These are phyloP conservation scores for Cydia amplana DNA, from an alignment of 1,140 invertebrate species.

Conservation along the genomic window DNA sequence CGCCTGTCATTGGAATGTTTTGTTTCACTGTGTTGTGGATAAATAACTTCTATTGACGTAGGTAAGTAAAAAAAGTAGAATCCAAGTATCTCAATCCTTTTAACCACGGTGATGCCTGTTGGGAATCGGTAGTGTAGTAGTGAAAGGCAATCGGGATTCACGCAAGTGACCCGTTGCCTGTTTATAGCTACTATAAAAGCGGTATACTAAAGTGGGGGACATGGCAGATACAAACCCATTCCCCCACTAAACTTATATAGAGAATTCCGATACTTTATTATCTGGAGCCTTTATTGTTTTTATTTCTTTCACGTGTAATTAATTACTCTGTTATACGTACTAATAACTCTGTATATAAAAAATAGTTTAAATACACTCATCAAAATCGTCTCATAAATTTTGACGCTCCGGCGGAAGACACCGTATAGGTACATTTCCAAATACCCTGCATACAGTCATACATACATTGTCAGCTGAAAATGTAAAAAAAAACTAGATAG, in stretches of 20 bases:
- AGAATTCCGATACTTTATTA: constrained; percentile 27
- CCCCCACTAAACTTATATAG: constrained; percentile 16
- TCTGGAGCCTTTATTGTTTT: constrained; percentile 20
- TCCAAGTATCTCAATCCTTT: constrained; percentile 5
- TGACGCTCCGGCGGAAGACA: too few relatives aligned
- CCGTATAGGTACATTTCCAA: too few relatives aligned
- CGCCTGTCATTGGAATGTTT: too few relatives aligned
- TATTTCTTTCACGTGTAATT: not conserved
- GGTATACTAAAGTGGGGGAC: constrained; percentile 28
- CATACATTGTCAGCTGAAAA: too few relatives aligned
- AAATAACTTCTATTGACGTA: too few relatives aligned
- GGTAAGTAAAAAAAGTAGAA: not conserved
- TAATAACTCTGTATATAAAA: too few relatives aligned
- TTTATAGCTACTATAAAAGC: constrained; percentile 32
- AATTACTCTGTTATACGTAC: too few relatives aligned
- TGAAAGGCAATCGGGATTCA: constrained; percentile 26
- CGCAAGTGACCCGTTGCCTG: constrained; percentile 20
- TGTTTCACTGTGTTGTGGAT: too few relatives aligned
- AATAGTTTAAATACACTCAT: too few relatives aligned
- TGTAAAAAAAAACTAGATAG: too few relatives aligned
- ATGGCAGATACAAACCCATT: constrained; percentile 18
- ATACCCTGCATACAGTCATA: too few relatives aligned
- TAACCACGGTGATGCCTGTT: constrained; percentile 14
- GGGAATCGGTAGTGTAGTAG: constrained; percentile 17
- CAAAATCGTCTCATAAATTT: too few relatives aligned